Evolutionary conservation across 1,140 invertebrate genomes (phyloP), one percentile per base, ranked within the genome.

Genomic region (Lepidurus apus): DNA sequence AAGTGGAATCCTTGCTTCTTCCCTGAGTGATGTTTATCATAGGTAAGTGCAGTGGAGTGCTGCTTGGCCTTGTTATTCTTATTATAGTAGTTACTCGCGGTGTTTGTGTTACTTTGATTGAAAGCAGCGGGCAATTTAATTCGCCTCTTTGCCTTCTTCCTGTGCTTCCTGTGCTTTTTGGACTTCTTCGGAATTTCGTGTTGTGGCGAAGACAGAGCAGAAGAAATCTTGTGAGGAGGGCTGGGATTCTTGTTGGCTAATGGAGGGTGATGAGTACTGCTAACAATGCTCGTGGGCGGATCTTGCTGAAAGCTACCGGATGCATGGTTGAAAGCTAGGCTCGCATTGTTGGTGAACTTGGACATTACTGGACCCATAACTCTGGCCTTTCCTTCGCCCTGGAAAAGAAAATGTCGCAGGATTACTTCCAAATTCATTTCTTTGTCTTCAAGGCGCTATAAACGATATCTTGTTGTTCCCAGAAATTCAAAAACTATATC

Each of bases 301-400:
- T 65, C 53, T 17, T 65, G 53, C 53, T 65, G 53, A 65, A 65
- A 65, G 53, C 53, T 65, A 65, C 53, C 53, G 53, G 53, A 65
- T 65, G 53, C 53, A 17, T 65, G 21, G 53, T 65, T 65, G 53
- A 65, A 65, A 65, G 53, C 17, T 65, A 65, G 53, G 53, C 53
- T 65, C 13, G 53, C 17, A 65, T 65, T 21, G 53, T 65, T 65
- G 53, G 8, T 7, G 53, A 65, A 65, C 53, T 65, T 65, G 53
- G 21, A 65, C 8, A 7, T 65, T 21, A 65, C 53, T 13, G 53
- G n/a, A 21, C 13, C 53, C 53, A 65, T n/a, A 13, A 65, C 53
- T 65, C 21, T 21, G 4, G 53, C 17, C 13, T 65, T 65, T 7
- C 53, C 13, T 65, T 65, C 53, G 13, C 53, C 21, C 53, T 65